Evolutionary conservation across 2,888 invertebrate species (phyloP), one percentile per base, ranked within the genome.

Genomic region (Drepana falcataria): DNA sequence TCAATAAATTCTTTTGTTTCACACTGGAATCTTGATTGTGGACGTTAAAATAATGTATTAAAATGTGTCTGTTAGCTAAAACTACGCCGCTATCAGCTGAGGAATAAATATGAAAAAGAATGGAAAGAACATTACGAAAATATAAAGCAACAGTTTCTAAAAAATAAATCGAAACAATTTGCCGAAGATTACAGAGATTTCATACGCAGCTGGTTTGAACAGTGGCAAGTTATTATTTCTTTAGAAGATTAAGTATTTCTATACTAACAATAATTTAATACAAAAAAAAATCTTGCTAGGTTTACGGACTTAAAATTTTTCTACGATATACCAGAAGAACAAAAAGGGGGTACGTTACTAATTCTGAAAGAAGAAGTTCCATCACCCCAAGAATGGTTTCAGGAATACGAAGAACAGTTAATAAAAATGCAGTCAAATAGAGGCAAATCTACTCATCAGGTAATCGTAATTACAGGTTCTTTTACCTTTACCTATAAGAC

Each of bases 191-290:
- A 73, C 55, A 66, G 82, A 58, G 83, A 82, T 53, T 63, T 73
- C 49, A 70, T 84, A 3, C 75, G 85, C 56, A 63, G 71, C 49
- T 88, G 88, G 87, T 84, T 87, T 65, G 57, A 64, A n/a, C 71
- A 72, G 65, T 87, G 87, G 87, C 87, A 75, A 65, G 35, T 7
- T n/a, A 51, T 52, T 47, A 5, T 48, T 47, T n/a, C 6, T 9
- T 21, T 2, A 44, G n/a, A 9, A 44, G 34, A 34, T 35, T 44
- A 4, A 40, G 0, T 48, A 49, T 47, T n/a, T n/a, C n/a, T n/a
- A n/a, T n/a, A n/a, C n/a, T n/a, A n/a, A n/a, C n/a, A n/a, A n/a
- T n/a, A n/a, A n/a, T n/a, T n/a, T n/a, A n/a, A n/a, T 48, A 37
- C 37, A 37, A 37, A 37, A 37, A 2, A 37, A 37, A 37, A 37